Conservation (phyloP, 2,797 vertebrate species). For the Alosa sapidissima region DNA sequence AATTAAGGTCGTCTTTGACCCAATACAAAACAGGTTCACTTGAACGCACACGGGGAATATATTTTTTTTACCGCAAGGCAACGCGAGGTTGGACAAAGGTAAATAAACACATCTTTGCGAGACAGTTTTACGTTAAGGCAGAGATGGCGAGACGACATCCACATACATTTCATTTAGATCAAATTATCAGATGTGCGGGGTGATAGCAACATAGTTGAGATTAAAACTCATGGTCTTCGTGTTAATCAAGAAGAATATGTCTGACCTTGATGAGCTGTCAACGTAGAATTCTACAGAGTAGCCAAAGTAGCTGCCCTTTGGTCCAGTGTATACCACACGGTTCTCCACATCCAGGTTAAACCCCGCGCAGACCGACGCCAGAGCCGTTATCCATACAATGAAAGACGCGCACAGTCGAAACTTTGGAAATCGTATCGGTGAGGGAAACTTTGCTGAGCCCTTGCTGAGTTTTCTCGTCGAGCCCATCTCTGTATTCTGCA, state of each 20-base stretch:
- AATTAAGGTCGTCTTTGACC: neutral
- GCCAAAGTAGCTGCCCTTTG: constrained; percentile 85
- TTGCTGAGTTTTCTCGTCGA: constrained; percentile 56
- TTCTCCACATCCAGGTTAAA: constrained; percentile 87
- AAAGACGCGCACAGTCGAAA: neutral
- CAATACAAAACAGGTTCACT: neutral
- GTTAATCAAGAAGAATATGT: constrained; percentile 8
- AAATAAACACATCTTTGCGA: neutral
- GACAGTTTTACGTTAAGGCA: neutral
- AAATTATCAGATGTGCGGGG: neutral
- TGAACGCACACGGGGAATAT: neutral
- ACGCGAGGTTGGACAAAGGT: neutral
- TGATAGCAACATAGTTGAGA: neutral
- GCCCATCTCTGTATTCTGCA: constrained; percentile 58
- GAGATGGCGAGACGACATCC: neutral
- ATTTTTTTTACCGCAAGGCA: neutral
- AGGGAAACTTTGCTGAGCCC: constrained; percentile 55
- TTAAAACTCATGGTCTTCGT: neutral
- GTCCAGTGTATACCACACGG: constrained; percentile 80
- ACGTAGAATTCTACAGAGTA: constrained; percentile 90
- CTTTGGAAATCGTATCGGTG: constrained; percentile 45
- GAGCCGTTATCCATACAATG: constrained; percentile 16
- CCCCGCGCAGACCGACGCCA: constrained; percentile 59
- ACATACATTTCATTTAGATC: neutral
- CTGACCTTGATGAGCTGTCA: constrained; percentile 80